phyloP scores from a whole-genome alignment of 2,888 invertebrate genomes.

The Cephonodes hylas region DNA sequence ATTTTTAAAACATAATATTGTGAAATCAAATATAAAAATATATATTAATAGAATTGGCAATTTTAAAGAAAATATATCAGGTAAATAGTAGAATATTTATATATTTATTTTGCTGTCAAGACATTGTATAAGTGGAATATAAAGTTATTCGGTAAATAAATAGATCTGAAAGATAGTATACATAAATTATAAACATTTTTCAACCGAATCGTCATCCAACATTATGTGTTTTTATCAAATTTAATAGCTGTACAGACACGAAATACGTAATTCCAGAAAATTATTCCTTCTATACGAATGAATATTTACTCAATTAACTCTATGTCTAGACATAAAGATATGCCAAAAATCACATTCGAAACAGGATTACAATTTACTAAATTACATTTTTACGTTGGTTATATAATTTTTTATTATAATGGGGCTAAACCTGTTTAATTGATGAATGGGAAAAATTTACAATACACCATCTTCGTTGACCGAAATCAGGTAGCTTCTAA shows the following conservation, averaged over 20 bases:
- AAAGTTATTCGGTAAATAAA: no score
- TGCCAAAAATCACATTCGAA: constrained; percentile 12
- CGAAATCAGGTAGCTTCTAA: constrained; percentile 71
- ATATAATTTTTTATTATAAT: not conserved
- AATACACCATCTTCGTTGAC: constrained; percentile 72
- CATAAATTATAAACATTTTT: no score
- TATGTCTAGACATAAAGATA: constrained; percentile 8
- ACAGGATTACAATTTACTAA: constrained; percentile 3
- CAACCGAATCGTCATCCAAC: no score
- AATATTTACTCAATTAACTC: not conserved
- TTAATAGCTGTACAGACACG: not conserved
- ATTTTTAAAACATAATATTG: not conserved
- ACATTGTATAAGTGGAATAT: no score
- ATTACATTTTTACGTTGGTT: not conserved
- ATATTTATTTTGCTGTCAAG: no score
- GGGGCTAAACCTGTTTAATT: not conserved
- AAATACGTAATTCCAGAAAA: not conserved
- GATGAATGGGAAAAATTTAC: constrained; percentile 37
- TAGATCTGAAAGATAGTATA: no score
- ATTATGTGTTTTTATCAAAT: no score
- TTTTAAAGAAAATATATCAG: not conserved
- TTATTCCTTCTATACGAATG: not conserved
- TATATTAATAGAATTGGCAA: not conserved
- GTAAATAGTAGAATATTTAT: no score
- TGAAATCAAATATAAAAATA: not conserved